A percentile compares a stretch with the other conserved stretches of the same genome.
These are phyloP conservation scores for Elymnias hypermnestra DNA, from an alignment of 1,140 invertebrate species.

Conservation along the genomic window DNA sequence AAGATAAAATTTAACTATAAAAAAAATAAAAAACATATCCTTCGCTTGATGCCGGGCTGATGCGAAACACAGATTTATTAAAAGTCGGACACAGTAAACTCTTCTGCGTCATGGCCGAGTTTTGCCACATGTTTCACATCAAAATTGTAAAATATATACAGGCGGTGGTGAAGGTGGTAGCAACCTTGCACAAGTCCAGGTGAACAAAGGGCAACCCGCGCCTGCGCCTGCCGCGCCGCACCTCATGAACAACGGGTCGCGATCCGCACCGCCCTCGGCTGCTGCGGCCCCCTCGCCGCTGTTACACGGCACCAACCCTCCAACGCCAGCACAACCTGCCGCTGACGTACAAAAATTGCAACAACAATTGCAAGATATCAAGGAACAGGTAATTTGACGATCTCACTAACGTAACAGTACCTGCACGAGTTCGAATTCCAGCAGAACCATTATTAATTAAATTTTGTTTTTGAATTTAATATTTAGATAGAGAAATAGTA, in stretches of 20 bases:
- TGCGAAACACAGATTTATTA: not conserved
- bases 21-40: too few species aligned
- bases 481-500: too few species aligned
- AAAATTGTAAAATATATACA: too few species aligned
- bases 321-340: conserved; percentile 52
- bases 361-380: conserved; percentile 97
- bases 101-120: too few species aligned
- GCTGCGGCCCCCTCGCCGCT: conserved; percentile 14
- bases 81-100: too few species aligned
- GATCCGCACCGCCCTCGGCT: conserved; percentile 18
- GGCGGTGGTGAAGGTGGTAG: conserved; percentile 54
- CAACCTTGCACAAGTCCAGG: conserved; percentile 62
- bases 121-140: too few species aligned
- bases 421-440: too few species aligned
- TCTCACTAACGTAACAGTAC: not conserved
- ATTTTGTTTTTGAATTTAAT: too few species aligned
- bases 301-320: conserved; percentile 29
- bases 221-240: conserved; percentile 46
- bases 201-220: conserved; percentile 64
- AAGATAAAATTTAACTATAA: too few species aligned
- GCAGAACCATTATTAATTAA: too few species aligned
- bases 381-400: conserved; percentile 88
- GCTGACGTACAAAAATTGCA: conserved; percentile 94
- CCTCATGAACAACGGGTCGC: conserved; percentile 89
- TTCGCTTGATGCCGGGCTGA: too few species aligned